phyloP scores from a whole-genome alignment of 30 jellyfish, hydroid and myxozoan species.

The Cassiopea andromeda region DNA sequence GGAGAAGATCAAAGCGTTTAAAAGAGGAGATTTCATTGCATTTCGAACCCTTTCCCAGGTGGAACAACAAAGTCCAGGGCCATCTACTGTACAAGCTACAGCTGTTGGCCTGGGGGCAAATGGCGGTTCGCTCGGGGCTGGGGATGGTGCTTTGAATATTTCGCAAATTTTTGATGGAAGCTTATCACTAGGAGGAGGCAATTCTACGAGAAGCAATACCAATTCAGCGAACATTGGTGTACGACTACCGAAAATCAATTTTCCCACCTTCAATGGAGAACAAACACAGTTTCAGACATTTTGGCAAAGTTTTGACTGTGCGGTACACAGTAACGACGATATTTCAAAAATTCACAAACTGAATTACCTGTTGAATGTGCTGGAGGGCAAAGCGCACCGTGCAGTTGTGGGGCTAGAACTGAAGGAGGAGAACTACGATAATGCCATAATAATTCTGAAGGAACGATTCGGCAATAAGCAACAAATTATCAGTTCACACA shows the following conservation, averaged over 20 bases:
- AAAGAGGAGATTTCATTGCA: background rate
- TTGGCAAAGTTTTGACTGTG: background rate
- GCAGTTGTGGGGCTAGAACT: background rate
- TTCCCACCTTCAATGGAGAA: background rate
- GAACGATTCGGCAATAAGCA: constrained; percentile 14
- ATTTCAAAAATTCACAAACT: background rate
- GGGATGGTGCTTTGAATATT: background rate
- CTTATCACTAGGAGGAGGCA: background rate
- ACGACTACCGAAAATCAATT: background rate
- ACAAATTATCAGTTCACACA: constrained; percentile 4
- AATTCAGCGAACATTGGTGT: background rate
- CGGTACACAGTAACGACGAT: background rate
- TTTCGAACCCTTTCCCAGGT: background rate
- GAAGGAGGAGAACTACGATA: constrained; percentile 6
- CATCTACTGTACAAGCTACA: background rate
- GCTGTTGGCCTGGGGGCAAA: background rate
- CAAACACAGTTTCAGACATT: background rate
- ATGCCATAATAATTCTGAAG: constrained; percentile 6
- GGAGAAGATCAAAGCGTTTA: background rate
- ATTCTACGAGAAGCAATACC: background rate
- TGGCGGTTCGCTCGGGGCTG: background rate
- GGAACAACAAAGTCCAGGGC: background rate
- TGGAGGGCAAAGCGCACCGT: background rate
- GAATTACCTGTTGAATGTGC: background rate
- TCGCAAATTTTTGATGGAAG: background rate